These are phyloP conservation scores for Cranoglanis bouderius DNA, from an alignment of 2,113 vertebrate genomes.

Conservation along the genomic window DNA sequence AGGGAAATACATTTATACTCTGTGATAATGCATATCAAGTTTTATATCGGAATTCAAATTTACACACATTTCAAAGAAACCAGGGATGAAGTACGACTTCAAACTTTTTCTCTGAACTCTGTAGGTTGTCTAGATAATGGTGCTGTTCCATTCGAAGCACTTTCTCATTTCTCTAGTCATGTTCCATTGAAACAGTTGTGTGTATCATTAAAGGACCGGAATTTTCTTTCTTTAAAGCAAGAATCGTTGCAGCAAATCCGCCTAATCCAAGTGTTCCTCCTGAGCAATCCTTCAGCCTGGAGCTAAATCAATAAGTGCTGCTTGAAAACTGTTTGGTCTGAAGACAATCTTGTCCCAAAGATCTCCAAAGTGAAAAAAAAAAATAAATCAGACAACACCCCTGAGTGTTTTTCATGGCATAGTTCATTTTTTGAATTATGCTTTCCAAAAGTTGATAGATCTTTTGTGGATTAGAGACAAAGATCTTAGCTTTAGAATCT, in stretches of 20 bases:
- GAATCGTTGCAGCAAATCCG: neutral
- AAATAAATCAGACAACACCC: neutral
- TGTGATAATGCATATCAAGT: neutral
- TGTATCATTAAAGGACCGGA: neutral
- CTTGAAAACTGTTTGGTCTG: neutral
- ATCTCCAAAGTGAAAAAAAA: neutral
- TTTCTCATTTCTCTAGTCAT: neutral
- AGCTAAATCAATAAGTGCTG: neutral
- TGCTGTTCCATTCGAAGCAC: neutral
- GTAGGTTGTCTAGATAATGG: constrained; percentile 18
- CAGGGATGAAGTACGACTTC: neutral
- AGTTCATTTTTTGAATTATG: neutral
- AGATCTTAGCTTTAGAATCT: constrained; percentile 18
- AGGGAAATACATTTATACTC: neutral
- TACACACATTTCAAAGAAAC: neutral
- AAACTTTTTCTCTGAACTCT: neutral
- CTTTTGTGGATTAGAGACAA: constrained; percentile 17
- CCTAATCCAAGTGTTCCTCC: constrained; percentile 1
- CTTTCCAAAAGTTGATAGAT: neutral
- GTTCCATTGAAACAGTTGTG: neutral
- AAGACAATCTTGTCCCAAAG: constrained; percentile 10
- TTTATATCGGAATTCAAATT: constrained; percentile 2
- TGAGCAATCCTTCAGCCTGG: neutral
- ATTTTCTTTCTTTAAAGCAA: neutral
- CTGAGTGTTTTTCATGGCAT: neutral